phyloP scores from a whole-genome alignment of 2,113 vertebrate genomes.

The Urocolius indicus region DNA sequence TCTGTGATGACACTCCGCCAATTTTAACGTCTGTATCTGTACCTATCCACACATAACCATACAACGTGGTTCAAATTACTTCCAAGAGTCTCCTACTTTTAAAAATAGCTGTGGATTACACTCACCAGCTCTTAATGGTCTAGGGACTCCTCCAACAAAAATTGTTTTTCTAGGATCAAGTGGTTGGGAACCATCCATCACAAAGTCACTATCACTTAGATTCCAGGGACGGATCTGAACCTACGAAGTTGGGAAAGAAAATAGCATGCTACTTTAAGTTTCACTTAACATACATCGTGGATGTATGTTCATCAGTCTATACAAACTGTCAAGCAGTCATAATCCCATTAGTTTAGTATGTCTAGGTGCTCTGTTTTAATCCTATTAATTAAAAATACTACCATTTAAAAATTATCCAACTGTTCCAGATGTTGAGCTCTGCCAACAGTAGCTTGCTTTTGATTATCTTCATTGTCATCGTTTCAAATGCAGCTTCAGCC shows the following conservation, averaged over 20 bases:
- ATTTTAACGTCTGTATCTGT: background rate
- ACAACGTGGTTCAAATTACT: background rate
- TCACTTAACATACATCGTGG: background rate
- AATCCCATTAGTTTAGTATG: background rate
- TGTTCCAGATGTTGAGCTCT: slow-evolving; percentile 42
- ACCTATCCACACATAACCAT: background rate
- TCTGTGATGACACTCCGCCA: background rate
- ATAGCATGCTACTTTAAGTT: background rate
- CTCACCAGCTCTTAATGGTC: slow-evolving; percentile 94
- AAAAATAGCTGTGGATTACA: background rate
- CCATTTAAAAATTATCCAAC: background rate
- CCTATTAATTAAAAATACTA: slow-evolving; percentile 5
- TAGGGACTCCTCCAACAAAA: slow-evolving; percentile 97
- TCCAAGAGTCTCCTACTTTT: background rate
- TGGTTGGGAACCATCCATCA: slow-evolving; percentile 98
- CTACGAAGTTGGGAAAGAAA: slow-evolving; percentile 69
- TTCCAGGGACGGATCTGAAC: slow-evolving; percentile 99
- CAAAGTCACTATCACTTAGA: slow-evolving; percentile 96
- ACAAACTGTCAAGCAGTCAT: background rate
- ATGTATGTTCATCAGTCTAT: background rate
- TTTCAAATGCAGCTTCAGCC: slow-evolving; percentile 20
- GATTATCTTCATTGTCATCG: background rate
- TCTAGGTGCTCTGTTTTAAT: slow-evolving; percentile 14
- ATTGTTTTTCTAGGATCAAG: slow-evolving; percentile 98
- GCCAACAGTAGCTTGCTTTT: background rate